These are phyloP conservation scores for Odontesthes bonariensis DNA, from an alignment of 2,113 vertebrate species.

Conservation along the genomic window DNA sequence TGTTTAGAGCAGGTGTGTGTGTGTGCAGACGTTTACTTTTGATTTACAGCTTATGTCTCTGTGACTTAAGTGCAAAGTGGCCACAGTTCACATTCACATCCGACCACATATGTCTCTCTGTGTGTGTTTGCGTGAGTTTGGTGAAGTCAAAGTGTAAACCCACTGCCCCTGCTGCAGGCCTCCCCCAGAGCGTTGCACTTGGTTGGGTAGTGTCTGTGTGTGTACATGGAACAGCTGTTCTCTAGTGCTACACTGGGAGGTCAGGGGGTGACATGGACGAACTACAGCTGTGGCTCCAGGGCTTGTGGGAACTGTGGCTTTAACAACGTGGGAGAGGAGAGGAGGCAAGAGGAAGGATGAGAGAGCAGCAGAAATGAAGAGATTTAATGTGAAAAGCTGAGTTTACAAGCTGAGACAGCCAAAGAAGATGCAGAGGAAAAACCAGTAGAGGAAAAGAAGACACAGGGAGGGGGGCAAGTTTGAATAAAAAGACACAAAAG, in stretches of 20 bases:
- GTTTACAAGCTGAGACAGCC: constrained; percentile 14
- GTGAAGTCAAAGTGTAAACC: constrained; percentile 51
- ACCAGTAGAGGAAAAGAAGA: neutral
- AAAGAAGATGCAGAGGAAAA: neutral
- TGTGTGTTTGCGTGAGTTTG: constrained; percentile 15
- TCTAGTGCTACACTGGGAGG: constrained; percentile 62
- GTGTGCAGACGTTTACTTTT: neutral
- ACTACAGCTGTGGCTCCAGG: constrained; percentile 77
- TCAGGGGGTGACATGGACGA: constrained; percentile 61
- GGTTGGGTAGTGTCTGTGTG: constrained; percentile 30
- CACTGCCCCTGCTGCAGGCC: constrained; percentile 53
- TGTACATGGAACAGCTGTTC: constrained; percentile 75
- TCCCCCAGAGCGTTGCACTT: constrained; percentile 56
- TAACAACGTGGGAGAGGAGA: constrained; percentile 60
- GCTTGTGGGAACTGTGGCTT: constrained; percentile 76
- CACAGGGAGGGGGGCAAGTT: neutral
- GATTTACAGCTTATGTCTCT: constrained; percentile 13
- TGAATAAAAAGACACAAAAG: neutral
- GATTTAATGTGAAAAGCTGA: constrained; percentile 12
- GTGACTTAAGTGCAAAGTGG: constrained; percentile 1
- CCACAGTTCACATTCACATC: constrained; percentile 18
- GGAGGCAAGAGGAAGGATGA: neutral
- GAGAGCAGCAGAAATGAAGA: neutral
- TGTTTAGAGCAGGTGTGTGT: neutral
- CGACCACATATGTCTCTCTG: constrained; percentile 36